Conservation (phyloP, 2,888 invertebrate genomes). For the Bhutanitis thaidina region DNA sequence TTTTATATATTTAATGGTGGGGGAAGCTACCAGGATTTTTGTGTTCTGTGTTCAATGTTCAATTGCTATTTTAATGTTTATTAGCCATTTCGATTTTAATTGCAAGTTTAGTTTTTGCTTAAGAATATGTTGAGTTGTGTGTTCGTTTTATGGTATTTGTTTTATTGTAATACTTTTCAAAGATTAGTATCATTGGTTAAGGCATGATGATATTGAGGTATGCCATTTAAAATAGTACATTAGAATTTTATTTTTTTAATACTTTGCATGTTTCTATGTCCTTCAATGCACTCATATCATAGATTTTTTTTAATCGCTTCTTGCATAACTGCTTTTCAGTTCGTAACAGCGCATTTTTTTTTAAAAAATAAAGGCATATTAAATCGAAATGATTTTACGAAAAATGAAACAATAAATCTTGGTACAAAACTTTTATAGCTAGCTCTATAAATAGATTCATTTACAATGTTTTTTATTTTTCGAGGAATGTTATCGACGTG, state of each 20-base stretch:
- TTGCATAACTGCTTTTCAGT: conserved; percentile 54
- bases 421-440: conserved; percentile 37
- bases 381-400: conserved; percentile 17
- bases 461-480: conserved; percentile 45
- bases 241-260: conserved; percentile 32
- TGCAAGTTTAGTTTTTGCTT: conserved; percentile 12
- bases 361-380: conserved; percentile 26
- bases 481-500: conserved; percentile 67
- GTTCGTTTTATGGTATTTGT: not conserved
- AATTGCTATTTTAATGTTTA: conserved; percentile 36
- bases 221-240: not conserved
- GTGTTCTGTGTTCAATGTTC: conserved; percentile 30
- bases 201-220: conserved; percentile 1
- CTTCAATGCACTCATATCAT: conserved; percentile 75
- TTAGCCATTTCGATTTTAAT: conserved; percentile 27
- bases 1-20: conserved; percentile 31
- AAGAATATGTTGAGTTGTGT: conserved; percentile 13
- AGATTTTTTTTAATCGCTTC: conserved; percentile 55
- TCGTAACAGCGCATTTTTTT: conserved; percentile 60
- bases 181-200: not conserved
- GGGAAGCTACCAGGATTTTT: conserved; percentile 67
- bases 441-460: conserved; percentile 38
- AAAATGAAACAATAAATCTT: conserved; percentile 37
- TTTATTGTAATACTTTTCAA: not conserved
- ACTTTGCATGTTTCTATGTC: conserved; percentile 64